Percentiles rank a stretch among this genome's conserved stretches.
phyloP scores from a whole-genome alignment of 2,797 vertebrate species.

The Emydoidea blandingii region DNA sequence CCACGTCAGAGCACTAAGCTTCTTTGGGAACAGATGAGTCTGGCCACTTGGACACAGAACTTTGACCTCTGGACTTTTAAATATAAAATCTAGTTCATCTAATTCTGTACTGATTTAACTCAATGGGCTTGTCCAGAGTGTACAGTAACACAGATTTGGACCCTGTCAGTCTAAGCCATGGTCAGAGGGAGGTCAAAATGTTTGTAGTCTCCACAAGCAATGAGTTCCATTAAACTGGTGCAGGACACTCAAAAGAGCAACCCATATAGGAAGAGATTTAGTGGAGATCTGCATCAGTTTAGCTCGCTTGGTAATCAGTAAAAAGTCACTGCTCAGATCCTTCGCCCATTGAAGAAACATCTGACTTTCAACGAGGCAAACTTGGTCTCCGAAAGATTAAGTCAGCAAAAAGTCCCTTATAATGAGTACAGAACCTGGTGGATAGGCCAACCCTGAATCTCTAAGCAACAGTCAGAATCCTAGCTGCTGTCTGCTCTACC shows the following conservation, averaged over 20 bases:
- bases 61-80: background rate
- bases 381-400: background rate
- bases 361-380: background rate
- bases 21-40: background rate
- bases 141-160: background rate
- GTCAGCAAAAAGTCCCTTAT: rapidly evolving
- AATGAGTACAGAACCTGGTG: background rate
- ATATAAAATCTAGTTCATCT: background rate
- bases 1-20: background rate
- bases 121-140: background rate
- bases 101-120: background rate
- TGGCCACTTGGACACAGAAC: background rate
- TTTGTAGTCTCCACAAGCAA: background rate
- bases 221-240: background rate
- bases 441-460: background rate
- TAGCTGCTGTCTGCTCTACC: rapidly evolving
- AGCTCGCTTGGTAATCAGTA: background rate
- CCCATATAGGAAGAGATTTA: rapidly evolving
- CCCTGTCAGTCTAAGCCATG: background rate
- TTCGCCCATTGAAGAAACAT: background rate
- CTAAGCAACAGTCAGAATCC: background rate
- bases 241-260: background rate
- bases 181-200: background rate
- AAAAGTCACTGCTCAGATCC: background rate
- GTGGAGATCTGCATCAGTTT: background rate